Evolutionary conservation across 2,113 vertebrate genomes (phyloP).

Genomic region (Setophaga petechia): DNA sequence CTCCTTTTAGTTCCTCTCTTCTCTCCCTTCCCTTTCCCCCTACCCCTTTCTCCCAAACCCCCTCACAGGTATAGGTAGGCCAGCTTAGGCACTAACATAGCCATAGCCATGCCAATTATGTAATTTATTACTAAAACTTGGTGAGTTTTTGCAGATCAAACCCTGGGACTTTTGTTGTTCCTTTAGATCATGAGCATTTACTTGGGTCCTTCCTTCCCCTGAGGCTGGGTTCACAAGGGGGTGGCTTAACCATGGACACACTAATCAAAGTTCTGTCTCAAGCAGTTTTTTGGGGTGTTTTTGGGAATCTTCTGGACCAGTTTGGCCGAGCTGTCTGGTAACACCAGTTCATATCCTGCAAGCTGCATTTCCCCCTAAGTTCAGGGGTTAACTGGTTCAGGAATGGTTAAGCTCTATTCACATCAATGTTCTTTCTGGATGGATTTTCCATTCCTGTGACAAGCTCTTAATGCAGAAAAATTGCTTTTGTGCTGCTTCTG

Average conservation of each 20-base stretch:
- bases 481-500: not conserved
- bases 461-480: not conserved
- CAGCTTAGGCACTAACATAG: not conserved
- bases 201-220: not conserved
- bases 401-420: not conserved
- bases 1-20: no score
- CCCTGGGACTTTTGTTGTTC: not conserved
- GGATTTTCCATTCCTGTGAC: not conserved
- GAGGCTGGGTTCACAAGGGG: not conserved
- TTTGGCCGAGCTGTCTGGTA: not conserved
- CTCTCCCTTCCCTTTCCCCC: not conserved
- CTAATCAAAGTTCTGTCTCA: not conserved
- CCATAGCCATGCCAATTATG: not conserved
- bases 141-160: not conserved
- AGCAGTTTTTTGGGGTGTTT: not conserved
- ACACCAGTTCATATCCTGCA: not conserved
- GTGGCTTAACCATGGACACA: accelerated
- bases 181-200: accelerated
- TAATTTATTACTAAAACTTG: not conserved
- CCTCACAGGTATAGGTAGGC: not conserved
- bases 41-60: not conserved
- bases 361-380: not conserved
- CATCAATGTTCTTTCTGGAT: accelerated
- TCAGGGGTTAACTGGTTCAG: not conserved
- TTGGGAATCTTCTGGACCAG: not conserved